Percentiles rank a stretch among this genome's conserved stretches.
Evolutionary conservation across 2,113 vertebrate species (phyloP).

Genomic region (Tonatia bakeri): DNA sequence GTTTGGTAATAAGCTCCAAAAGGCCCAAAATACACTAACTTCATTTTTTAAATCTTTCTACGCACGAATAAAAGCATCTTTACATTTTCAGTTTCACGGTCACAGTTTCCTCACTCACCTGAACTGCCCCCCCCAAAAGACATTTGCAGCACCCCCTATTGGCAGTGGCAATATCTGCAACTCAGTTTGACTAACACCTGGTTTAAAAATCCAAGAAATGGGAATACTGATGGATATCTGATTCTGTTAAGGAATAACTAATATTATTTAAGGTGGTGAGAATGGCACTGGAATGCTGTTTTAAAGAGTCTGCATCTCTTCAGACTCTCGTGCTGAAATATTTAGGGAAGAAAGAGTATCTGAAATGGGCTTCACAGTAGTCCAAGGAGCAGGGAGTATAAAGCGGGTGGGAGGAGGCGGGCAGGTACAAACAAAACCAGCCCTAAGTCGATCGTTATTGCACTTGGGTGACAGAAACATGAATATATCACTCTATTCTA

Average conservation of each 20-base stretch:
- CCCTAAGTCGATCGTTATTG: neutral
- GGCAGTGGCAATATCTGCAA: neutral
- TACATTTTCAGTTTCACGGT: neutral
- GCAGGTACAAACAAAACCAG: neutral
- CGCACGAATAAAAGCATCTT: neutral
- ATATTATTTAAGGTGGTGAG: neutral
- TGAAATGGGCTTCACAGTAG: neutral
- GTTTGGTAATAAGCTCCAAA: neutral
- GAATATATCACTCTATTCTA: neutral
- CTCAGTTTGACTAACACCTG: neutral
- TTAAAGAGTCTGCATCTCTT: neutral
- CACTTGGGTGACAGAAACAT: neutral
- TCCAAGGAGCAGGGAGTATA: neutral
- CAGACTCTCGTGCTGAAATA: neutral
- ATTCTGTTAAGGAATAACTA: neutral
- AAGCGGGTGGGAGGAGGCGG: neutral
- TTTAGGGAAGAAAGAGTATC: neutral
- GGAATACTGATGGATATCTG: neutral
- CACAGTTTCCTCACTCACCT: neutral
- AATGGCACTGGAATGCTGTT: neutral
- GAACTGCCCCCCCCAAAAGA: neutral
- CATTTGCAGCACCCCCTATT: neutral
- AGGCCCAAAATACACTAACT: neutral
- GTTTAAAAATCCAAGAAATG: neutral
- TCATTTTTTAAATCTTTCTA: neutral